Evolutionary conservation across 2,113 vertebrate genomes (phyloP).

Genomic region (Xiphophorus couchianus): DNA sequence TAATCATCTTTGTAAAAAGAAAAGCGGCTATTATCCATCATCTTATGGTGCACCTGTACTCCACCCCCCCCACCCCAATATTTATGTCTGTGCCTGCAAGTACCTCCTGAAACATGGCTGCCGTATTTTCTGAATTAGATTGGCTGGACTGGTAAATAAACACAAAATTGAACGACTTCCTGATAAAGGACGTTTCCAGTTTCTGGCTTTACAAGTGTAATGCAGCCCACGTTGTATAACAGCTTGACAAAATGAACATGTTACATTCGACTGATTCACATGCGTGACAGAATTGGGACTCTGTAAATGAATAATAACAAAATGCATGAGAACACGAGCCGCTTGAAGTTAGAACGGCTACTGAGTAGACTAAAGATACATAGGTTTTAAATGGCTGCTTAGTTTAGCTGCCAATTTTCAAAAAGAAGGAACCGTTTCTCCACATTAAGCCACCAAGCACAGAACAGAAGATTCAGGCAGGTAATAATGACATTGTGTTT

Average conservation of each 20-base stretch:
- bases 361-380: conserved; percentile 52
- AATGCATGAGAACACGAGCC: conserved; percentile 38
- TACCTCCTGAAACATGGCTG: no score
- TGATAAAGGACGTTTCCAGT: conserved; percentile 1
- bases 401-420: conserved; percentile 10
- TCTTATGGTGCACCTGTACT: no score
- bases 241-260: conserved; percentile 46
- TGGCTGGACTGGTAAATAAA: no score
- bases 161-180: background rate
- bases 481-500: background rate
- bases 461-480: background rate
- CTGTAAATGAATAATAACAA: conserved; percentile 73
- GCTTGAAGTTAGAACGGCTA: conserved; percentile 6
- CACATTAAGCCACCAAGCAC: background rate
- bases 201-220: background rate
- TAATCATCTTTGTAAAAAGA: no score
- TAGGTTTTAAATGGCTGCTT: conserved; percentile 32
- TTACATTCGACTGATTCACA: conserved; percentile 64
- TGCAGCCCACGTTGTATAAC: conserved; percentile 2
- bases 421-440: background rate
- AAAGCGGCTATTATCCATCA: no score
- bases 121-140: no score
- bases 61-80: no score
- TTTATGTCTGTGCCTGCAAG: no score
- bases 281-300: conserved; percentile 76